A percentile compares a stretch with the other conserved stretches of the same genome.
phyloP scores from a whole-genome alignment of 1,140 invertebrate species.

The Brachionus rotundiformis region DNA sequence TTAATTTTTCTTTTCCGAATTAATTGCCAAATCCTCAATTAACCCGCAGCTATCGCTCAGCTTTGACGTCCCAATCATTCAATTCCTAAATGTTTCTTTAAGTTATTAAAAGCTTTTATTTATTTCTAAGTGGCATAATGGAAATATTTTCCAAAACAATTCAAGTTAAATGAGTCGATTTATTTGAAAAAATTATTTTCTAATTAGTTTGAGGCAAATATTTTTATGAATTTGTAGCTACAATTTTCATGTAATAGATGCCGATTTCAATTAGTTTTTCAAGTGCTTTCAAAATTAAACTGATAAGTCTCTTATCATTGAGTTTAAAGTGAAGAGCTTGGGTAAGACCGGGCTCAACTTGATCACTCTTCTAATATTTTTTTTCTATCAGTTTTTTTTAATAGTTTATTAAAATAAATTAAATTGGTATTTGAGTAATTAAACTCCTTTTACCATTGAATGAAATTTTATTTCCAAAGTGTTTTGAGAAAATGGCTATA shows the following conservation, averaged over 20 bases:
- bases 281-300: not conserved
- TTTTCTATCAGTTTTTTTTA: not conserved
- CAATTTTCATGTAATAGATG: not conserved
- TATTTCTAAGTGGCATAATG: not conserved
- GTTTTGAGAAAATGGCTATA: too few species aligned
- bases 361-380: too few species aligned
- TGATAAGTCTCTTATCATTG: not conserved
- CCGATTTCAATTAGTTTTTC: not conserved
- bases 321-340: not conserved
- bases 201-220: not conserved
- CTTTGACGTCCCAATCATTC: too few species aligned
- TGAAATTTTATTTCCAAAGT: too few species aligned
- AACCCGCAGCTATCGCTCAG: not conserved
- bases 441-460: too few species aligned
- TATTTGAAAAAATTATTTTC: not conserved
- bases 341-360: too few species aligned
- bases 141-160: not conserved
- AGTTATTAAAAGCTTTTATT: not conserved
- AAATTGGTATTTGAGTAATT: too few species aligned
- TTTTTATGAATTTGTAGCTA: not conserved
- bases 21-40: not conserved
- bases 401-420: too few species aligned
- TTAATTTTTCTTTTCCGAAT: not conserved
- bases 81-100: not conserved
- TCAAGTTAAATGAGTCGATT: not conserved